A percentile compares a stretch with the other conserved stretches of the same genome.
phyloP scores from a whole-genome alignment of 92 coral and sea anemone genomes.

The Epizoanthus rinbou region DNA sequence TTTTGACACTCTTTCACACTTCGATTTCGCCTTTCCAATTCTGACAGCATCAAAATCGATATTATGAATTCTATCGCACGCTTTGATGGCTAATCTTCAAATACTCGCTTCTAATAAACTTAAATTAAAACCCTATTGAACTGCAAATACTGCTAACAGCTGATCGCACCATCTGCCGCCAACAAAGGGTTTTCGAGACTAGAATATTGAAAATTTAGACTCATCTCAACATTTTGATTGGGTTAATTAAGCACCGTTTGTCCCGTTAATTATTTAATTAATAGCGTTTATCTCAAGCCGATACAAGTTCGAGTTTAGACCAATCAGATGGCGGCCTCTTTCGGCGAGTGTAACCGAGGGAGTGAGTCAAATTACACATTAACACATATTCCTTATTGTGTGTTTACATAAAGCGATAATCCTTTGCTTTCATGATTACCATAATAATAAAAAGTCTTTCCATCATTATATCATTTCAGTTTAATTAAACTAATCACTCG shows the following conservation, averaged over 20 bases:
- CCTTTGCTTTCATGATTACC: slow-evolving; percentile 62
- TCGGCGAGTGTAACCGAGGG: slow-evolving; percentile 58
- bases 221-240: slow-evolving; percentile 94
- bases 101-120: slow-evolving; percentile 67
- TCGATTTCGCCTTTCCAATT: slow-evolving; percentile 48
- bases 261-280: slow-evolving; percentile 99
- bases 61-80: slow-evolving; percentile 63
- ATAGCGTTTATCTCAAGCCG: slow-evolving; percentile 96
- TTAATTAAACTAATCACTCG: slow-evolving; percentile 73
- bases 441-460: slow-evolving; percentile 63
- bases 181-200: slow-evolving; percentile 89
- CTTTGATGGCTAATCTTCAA: slow-evolving; percentile 70
- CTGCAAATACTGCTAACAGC: slow-evolving; percentile 81
- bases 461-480: slow-evolving; percentile 72
- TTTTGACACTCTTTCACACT: slow-evolving; percentile 42
- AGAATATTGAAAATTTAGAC: slow-evolving; percentile 89
- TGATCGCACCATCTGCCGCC: slow-evolving; percentile 90
- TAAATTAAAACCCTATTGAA: slow-evolving; percentile 79
- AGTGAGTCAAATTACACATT: slow-evolving; percentile 66
- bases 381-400: slow-evolving; percentile 64
- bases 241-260: slow-evolving; percentile 99
- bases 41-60: slow-evolving; percentile 47
- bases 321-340: slow-evolving; percentile 73
- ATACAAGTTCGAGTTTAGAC: slow-evolving; percentile 70
- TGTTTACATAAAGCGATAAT: slow-evolving; percentile 65